Percentiles rank a stretch among this genome's conserved stretches.
phyloP scores from a whole-genome alignment of 2,888 invertebrate species.

The Vesta saturnalis region DNA sequence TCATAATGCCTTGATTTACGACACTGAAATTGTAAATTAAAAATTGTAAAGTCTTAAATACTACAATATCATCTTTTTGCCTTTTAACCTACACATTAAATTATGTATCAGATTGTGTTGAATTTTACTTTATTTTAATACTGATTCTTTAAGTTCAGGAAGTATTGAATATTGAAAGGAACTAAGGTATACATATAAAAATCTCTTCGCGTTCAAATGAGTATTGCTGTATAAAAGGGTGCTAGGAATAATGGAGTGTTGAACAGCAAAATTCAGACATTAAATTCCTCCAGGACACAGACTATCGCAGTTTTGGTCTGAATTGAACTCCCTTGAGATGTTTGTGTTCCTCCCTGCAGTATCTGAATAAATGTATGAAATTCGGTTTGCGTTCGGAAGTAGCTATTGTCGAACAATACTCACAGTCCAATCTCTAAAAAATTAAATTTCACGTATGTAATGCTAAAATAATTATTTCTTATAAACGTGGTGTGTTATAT shows the following conservation, averaged over 20 bases:
- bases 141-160: too few species aligned
- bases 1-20: too few species aligned
- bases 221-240: neutral
- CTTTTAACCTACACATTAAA: too few species aligned
- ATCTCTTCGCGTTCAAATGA: neutral
- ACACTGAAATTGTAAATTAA: too few species aligned
- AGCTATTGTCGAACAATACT: slow-evolving; percentile 12
- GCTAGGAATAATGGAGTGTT: slow-evolving; percentile 8
- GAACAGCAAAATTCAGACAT: slow-evolving; percentile 21
- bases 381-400: slow-evolving; percentile 23
- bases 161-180: too few species aligned
- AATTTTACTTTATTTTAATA: too few species aligned
- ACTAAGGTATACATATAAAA: neutral
- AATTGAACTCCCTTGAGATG: slow-evolving; percentile 26
- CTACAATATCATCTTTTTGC: too few species aligned
- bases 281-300: slow-evolving; percentile 25
- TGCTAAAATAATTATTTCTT: too few species aligned
- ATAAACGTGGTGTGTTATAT: too few species aligned
- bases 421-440: neutral
- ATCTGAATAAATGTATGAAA: slow-evolving; percentile 29
- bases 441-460: too few species aligned
- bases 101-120: too few species aligned
- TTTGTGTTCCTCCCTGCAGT: slow-evolving; percentile 24
- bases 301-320: slow-evolving; percentile 24
- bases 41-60: too few species aligned